These are phyloP conservation scores for Champsocephalus esox DNA, from an alignment of 2,797 vertebrate genomes.

Conservation along the genomic window DNA sequence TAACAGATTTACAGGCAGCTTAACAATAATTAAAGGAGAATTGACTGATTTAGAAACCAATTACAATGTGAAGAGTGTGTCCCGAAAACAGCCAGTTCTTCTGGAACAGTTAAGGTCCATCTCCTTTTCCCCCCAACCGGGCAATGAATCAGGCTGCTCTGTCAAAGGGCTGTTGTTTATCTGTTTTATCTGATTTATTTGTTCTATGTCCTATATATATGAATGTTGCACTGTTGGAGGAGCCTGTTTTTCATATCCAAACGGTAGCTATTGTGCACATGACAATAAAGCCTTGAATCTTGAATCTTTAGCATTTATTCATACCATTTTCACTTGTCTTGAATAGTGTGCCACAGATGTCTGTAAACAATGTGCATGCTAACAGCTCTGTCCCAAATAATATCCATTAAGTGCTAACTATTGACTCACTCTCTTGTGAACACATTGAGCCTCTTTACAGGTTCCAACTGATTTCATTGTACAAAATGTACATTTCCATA, in stretches of 20 bases:
- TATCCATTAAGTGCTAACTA: not conserved
- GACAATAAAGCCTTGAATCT: too few relatives aligned
- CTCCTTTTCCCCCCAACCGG: not conserved
- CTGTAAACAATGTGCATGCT: too few relatives aligned
- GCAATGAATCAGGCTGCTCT: not conserved
- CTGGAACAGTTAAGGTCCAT: not conserved
- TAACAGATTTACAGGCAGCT: slow-evolving; percentile 12
- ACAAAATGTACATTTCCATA: slow-evolving; percentile 33
- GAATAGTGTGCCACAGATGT: not conserved
- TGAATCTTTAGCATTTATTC: not conserved
- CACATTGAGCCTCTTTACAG: slow-evolving; percentile 1
- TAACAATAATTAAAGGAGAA: slow-evolving; percentile 22
- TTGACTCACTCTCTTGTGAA: not conserved
- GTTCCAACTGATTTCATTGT: slow-evolving; percentile 7
- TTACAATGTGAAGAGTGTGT: not conserved
- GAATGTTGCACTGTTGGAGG: too few relatives aligned
- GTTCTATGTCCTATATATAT: too few relatives aligned
- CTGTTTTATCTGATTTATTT: too few relatives aligned
- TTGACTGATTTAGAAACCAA: slow-evolving; percentile 27
- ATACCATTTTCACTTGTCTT: not conserved
- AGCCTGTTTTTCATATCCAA: too few relatives aligned
- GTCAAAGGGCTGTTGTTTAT: not conserved
- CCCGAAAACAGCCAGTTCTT: slow-evolving; percentile 2
- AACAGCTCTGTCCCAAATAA: not conserved
- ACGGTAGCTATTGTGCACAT: too few relatives aligned